These are phyloP conservation scores for Lithophane leautieri DNA, from an alignment of 2,888 invertebrate species.

Conservation along the genomic window DNA sequence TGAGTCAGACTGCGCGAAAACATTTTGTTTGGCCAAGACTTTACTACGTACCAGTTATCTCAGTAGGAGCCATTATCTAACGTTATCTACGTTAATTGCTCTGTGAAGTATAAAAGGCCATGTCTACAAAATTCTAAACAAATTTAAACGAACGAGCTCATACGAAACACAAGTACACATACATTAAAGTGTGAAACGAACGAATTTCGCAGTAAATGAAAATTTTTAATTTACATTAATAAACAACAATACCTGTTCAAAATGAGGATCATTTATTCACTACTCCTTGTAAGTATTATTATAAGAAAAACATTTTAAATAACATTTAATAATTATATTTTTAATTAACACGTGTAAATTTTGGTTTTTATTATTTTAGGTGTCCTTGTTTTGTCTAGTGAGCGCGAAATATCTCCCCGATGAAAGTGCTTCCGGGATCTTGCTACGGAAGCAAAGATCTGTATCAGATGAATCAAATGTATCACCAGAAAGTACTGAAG, in stretches of 20 bases:
- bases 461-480: slow-evolving; percentile 75
- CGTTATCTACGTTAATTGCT: slow-evolving; percentile 87
- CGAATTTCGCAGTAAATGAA: slow-evolving; percentile 83
- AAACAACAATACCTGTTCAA: slow-evolving; percentile 68
- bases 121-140: slow-evolving; percentile 72
- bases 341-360: not conserved
- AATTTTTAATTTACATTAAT: slow-evolving; percentile 50
- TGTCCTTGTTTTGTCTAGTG: slow-evolving; percentile 81
- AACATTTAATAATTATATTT: not conserved
- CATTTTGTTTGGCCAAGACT: slow-evolving; percentile 85
- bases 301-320: not conserved
- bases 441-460: slow-evolving; percentile 74
- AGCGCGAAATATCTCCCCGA: slow-evolving; percentile 86
- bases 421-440: slow-evolving; percentile 74
- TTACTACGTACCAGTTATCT: slow-evolving; percentile 79
- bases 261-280: slow-evolving; percentile 84
- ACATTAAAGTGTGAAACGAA: slow-evolving; percentile 80
- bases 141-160: slow-evolving; percentile 86
- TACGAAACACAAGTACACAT: slow-evolving; percentile 79
- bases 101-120: slow-evolving; percentile 83
- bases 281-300: slow-evolving; percentile 83
- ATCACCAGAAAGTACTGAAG: slow-evolving; percentile 73
- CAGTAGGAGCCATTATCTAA: slow-evolving; percentile 84
- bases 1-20: slow-evolving; percentile 88
- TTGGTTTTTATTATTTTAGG: slow-evolving; percentile 74